phyloP scores from a whole-genome alignment of 2,888 invertebrate species.

The Tetragonula carbonaria region DNA sequence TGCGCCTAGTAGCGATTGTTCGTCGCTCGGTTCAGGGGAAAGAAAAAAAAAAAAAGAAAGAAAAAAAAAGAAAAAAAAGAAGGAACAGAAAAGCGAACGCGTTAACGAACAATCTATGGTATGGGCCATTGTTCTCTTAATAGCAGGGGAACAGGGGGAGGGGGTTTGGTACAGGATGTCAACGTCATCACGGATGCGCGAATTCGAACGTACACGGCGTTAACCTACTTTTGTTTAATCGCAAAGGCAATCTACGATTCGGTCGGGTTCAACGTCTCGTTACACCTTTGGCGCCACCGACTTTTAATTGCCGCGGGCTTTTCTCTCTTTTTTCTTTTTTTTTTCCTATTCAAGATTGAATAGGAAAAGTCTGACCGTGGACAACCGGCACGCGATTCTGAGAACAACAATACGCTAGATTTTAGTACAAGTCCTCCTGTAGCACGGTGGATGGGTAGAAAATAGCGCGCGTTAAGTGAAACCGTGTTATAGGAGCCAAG shows the following conservation, averaged over 20 bases:
- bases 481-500: too few relatives aligned
- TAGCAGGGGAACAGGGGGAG: slow-evolving; percentile 31
- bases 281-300: slow-evolving; percentile 55
- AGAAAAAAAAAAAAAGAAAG: slow-evolving; percentile 33
- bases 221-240: slow-evolving; percentile 78
- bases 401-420: not conserved
- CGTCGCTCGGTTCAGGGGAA: slow-evolving; percentile 37
- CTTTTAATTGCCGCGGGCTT: slow-evolving; percentile 49
- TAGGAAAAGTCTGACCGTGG: slow-evolving; percentile 1
- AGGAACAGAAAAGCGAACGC: slow-evolving; percentile 34
- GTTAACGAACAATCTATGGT: slow-evolving; percentile 71
- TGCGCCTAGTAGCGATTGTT: slow-evolving; percentile 74
- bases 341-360: not conserved
- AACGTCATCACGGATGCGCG: slow-evolving; percentile 73
- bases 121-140: slow-evolving; percentile 71
- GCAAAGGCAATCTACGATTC: slow-evolving; percentile 71
- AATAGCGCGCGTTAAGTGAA: too few relatives aligned
- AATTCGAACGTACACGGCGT: slow-evolving; percentile 68
- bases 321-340: not conserved
- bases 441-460: too few relatives aligned
- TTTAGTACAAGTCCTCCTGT: too few relatives aligned
- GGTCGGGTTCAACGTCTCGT: slow-evolving; percentile 68
- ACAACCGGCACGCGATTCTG: not conserved
- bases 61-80: too few relatives aligned
- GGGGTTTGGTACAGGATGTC: slow-evolving; percentile 71